Evolutionary conservation across 2,888 invertebrate genomes (phyloP).

Genomic region (Dysmachus trigonus): DNA sequence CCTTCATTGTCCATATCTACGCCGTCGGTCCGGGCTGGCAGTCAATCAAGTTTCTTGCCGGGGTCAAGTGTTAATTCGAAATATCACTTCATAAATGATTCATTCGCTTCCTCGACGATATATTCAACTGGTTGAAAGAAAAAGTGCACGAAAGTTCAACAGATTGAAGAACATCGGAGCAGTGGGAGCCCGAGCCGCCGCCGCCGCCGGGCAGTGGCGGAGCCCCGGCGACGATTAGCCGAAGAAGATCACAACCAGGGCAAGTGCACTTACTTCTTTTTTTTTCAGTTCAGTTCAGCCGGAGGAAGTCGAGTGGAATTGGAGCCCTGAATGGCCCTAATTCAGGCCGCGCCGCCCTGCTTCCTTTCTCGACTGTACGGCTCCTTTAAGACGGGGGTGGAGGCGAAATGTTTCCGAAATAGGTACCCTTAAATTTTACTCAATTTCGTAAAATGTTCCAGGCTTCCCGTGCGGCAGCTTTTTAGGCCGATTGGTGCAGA

Average conservation of each 20-base stretch:
- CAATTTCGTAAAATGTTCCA: neutral
- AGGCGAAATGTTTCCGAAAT: neutral
- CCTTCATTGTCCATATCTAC: neutral
- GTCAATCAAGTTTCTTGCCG: slow-evolving; percentile 35
- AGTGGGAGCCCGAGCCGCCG: neutral
- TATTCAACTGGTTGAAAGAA: slow-evolving; percentile 39
- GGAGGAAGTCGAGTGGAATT: neutral
- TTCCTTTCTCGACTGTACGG: neutral
- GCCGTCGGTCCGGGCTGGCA: neutral
- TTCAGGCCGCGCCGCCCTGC: neutral
- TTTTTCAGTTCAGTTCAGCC: neutral
- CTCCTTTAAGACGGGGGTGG: neutral
- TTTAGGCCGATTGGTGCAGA: neutral
- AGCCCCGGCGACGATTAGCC: neutral
- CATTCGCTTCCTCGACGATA: slow-evolving; percentile 37
- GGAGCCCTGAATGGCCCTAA: neutral
- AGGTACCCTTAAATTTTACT: neutral
- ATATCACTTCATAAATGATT: slow-evolving; percentile 42
- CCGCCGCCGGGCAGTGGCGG: neutral
- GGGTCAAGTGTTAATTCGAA: slow-evolving; percentile 46
- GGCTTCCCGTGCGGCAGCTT: neutral
- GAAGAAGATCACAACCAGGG: neutral
- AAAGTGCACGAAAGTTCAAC: slow-evolving; percentile 43
- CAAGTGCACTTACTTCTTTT: slow-evolving; percentile 22
- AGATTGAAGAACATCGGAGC: slow-evolving; percentile 26